phyloP scores from a whole-genome alignment of 2,797 vertebrate genomes.

The Hirundo rustica region DNA sequence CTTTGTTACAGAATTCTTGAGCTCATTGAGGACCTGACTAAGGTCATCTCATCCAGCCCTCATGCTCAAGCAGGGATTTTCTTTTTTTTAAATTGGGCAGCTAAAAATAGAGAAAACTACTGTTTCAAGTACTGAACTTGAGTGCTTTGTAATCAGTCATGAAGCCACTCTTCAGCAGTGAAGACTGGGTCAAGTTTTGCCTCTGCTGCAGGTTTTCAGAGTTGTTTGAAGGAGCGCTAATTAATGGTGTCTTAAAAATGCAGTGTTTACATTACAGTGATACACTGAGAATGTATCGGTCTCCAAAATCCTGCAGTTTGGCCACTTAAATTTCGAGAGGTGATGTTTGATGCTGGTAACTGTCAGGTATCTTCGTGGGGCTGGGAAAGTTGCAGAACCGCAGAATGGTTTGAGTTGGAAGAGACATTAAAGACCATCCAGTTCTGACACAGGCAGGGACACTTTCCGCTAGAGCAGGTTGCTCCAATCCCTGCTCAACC shows the following conservation, averaged over 20 bases:
- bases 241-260: not conserved
- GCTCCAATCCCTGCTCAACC: accelerated
- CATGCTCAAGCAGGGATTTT: not conserved
- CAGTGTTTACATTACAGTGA: not conserved
- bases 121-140: not conserved
- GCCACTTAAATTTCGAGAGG: not conserved
- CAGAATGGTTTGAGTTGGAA: not conserved
- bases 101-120: not conserved
- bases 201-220: not conserved
- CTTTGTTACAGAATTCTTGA: not conserved
- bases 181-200: not conserved
- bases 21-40: not conserved
- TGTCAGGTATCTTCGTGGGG: not conserved
- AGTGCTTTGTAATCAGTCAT: not conserved
- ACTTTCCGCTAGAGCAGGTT: not conserved
- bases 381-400: not conserved
- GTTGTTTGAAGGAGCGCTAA: not conserved
- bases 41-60: not conserved
- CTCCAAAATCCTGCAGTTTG: not conserved
- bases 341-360: not conserved
- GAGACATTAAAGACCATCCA: too few relatives aligned
- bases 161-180: not conserved
- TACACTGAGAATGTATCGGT: not conserved
- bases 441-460: not conserved
- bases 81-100: not conserved